These are phyloP conservation scores for Elmis aenea DNA, from an alignment of 2,888 invertebrate species.

Conservation along the genomic window DNA sequence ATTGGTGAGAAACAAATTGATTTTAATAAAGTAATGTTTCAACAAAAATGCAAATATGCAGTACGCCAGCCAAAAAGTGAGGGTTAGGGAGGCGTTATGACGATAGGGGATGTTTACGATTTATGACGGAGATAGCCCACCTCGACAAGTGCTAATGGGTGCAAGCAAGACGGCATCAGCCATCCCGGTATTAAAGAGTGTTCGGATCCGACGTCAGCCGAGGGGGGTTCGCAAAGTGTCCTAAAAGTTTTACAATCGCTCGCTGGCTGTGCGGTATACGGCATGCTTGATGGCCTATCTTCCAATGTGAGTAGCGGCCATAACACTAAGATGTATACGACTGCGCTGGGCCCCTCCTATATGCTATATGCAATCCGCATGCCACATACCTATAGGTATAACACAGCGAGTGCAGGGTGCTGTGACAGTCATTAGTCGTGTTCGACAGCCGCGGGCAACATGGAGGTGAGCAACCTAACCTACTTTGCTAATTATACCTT, in stretches of 20 bases:
- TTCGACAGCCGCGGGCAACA: slow-evolving; percentile 45
- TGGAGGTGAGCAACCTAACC: slow-evolving; percentile 45
- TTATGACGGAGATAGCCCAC: slow-evolving; percentile 35
- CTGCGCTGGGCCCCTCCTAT: slow-evolving; percentile 55
- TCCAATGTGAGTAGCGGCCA: slow-evolving; percentile 62
- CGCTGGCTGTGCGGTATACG: slow-evolving; percentile 50
- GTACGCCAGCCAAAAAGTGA: slow-evolving; percentile 23
- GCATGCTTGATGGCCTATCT: slow-evolving; percentile 62
- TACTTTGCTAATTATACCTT: slow-evolving; percentile 41
- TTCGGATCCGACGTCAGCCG: slow-evolving; percentile 35
- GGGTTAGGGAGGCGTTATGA: slow-evolving; percentile 23
- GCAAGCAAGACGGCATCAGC: slow-evolving; percentile 31
- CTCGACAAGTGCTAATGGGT: slow-evolving; percentile 33
- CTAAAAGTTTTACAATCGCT: slow-evolving; percentile 60
- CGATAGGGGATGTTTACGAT: slow-evolving; percentile 42
- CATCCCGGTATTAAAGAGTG: slow-evolving; percentile 46
- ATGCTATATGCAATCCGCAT: slow-evolving; percentile 49
- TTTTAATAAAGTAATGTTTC: too few relatives aligned
- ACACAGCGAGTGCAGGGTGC: slow-evolving; percentile 44
- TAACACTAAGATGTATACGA: slow-evolving; percentile 59
- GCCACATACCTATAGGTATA: slow-evolving; percentile 48
- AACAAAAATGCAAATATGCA: slow-evolving; percentile 29
- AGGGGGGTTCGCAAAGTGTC: slow-evolving; percentile 54
- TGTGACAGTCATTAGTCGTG: slow-evolving; percentile 49
- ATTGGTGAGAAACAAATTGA: too few relatives aligned